Percentiles rank a stretch among this genome's conserved stretches.
Evolutionary conservation across 1,140 invertebrate genomes (phyloP).

Genomic region (Goniozus legneri): DNA sequence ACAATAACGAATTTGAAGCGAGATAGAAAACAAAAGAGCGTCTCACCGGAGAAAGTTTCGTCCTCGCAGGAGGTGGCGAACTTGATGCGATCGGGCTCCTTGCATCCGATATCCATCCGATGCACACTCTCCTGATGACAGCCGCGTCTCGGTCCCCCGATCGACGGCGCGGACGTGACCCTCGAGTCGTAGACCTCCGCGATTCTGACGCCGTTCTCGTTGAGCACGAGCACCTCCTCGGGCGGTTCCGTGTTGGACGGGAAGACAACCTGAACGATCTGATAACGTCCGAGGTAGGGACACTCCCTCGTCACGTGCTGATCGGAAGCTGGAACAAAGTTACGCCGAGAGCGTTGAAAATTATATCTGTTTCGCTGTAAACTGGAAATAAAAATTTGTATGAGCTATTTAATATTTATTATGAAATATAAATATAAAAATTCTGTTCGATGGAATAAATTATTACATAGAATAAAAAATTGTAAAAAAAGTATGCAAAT

Average conservation of each 20-base stretch:
- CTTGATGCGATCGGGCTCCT: conserved; percentile 46
- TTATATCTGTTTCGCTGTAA: too few species aligned
- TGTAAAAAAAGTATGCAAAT: too few species aligned
- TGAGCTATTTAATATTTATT: too few species aligned
- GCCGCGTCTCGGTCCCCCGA: conserved; percentile 17
- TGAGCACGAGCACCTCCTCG: conserved; percentile 16
- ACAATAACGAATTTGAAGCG: neutral
- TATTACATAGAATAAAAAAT: too few species aligned
- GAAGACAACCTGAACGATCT: conserved; percentile 32
- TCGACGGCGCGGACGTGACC: conserved; percentile 25
- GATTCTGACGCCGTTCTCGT: conserved; percentile 26
- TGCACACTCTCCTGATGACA: conserved; percentile 39
- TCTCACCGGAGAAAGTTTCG: conserved; percentile 37
- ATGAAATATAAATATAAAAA: too few species aligned
- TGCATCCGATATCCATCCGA: conserved; percentile 45
- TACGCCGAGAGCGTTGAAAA: too few species aligned
- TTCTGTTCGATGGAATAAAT: too few species aligned
- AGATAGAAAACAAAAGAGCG: neutral
- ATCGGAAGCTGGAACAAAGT: conserved; percentile 36
- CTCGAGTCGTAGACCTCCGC: conserved; percentile 33
- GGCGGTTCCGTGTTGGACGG: conserved; percentile 19
- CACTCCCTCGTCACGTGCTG: conserved; percentile 42
- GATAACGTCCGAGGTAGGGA: conserved; percentile 44
- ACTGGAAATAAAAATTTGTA: too few species aligned
- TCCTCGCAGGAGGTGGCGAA: conserved; percentile 44